Evolutionary conservation across 2,797 vertebrate genomes (phyloP), one percentile per base, ranked within the genome.

Genomic region (Emys orbicularis): DNA sequence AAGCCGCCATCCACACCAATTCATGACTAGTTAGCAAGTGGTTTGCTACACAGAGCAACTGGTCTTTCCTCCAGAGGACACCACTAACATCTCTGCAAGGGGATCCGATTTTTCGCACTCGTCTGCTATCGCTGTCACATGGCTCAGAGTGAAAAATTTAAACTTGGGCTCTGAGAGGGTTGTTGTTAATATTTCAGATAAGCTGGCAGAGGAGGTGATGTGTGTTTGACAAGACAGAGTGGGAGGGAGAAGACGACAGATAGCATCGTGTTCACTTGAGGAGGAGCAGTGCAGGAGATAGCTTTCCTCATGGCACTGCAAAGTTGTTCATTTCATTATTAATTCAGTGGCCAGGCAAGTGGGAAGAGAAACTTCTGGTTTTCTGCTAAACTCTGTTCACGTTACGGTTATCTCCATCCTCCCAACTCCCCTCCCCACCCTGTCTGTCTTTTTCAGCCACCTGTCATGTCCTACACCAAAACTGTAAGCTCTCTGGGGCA

Each of bases 401-500:
- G 68, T 54, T 0, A 52, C 27, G 52, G 34, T 37, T 68, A 44
- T 49, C 81, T 61, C 87, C 65, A 23, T 68, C 76, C 72, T 53
- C 44, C 44, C 44, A 13, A 13, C 44, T 13, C 21, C 12, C 68
- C 61, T 52, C 41, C 72, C 25, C 5, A 25, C 37, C 37, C 18
- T 23, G 37, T 21, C 37, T 7, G 41, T 41, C 74, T 44, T 80
- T 25, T 44, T 18, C 5, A 0, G 44, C 57, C 9, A 1, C 61
- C 6, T 6, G 47, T 57, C 19, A 5, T 4, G 37, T 44, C 56
- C 88, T 18, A 52, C 50, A 5, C 76, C 79, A 80, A n/a, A 21
- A 23, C 19, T 0, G 0, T 23, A 11, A 79, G 0, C 6, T 49
- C 29, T 72, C 65, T 72, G n/a, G 34, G 65, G 65, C 65, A 72